Percentiles rank a stretch among this genome's conserved stretches.
Conservation (phyloP, 2,888 invertebrate genomes). For the Tinea pellionella region DNA sequence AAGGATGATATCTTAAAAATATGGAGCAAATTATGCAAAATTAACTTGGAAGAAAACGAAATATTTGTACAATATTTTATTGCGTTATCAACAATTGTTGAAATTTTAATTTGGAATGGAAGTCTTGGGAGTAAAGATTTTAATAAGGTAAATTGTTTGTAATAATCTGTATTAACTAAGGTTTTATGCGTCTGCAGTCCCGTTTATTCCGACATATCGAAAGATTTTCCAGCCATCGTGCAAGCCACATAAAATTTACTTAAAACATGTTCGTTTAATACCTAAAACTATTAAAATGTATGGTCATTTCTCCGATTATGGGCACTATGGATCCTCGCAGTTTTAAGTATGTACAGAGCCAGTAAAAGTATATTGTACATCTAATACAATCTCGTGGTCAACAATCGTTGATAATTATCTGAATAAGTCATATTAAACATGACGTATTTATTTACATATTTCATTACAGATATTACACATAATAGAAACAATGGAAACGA, state of each 20-base stretch:
- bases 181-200: too few species aligned
- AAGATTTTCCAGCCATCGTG: too few species aligned
- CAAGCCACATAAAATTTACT: neutral
- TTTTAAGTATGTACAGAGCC: neutral
- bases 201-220: too few species aligned
- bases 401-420: neutral
- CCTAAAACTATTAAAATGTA: too few species aligned
- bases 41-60: neutral
- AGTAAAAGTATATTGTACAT: neutral
- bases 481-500: slow-evolving; percentile 29
- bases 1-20: slow-evolving; percentile 27
- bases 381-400: too few species aligned
- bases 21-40: slow-evolving; percentile 37
- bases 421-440: neutral
- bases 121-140: neutral
- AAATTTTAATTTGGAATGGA: neutral
- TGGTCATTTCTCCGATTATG: too few species aligned
- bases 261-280: too few species aligned
- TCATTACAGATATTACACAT: slow-evolving; percentile 37
- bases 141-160: neutral
- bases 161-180: neutral
- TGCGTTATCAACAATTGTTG: neutral
- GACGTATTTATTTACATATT: neutral
- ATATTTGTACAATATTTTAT: neutral
- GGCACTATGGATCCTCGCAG: too few species aligned